Percentiles rank a stretch among this genome's conserved stretches.
phyloP scores from a whole-genome alignment of 2,113 vertebrate genomes.

The Nesoenas mayeri region DNA sequence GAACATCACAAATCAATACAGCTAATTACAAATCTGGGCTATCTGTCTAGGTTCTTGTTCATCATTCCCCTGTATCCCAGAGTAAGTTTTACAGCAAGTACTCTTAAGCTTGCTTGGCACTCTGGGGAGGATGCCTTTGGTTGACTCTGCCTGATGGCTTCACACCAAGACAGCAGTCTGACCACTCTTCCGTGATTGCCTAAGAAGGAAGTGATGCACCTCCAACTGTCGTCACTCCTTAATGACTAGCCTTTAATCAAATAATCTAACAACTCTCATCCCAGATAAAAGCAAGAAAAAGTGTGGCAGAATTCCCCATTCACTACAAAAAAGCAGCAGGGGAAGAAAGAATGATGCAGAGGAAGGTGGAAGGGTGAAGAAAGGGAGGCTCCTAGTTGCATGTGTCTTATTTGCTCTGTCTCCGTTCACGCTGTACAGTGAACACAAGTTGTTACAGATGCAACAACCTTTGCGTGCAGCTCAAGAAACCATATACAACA shows the following conservation, averaged over 20 bases:
- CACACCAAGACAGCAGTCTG: neutral
- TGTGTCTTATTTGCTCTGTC: neutral
- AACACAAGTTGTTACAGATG: neutral
- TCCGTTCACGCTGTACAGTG: neutral
- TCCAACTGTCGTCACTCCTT: neutral
- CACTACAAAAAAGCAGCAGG: neutral
- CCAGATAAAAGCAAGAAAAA: neutral
- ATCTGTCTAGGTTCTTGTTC: neutral
- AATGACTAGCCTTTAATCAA: neutral
- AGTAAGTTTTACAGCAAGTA: neutral
- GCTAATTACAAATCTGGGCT: neutral
- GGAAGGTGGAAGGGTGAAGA: neutral
- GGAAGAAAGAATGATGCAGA: neutral
- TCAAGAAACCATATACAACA: constrained; percentile 23
- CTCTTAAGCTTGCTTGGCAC: neutral
- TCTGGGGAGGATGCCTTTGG: neutral
- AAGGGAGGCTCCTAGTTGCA: neutral
- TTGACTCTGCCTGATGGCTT: neutral
- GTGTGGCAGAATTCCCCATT: too few species aligned
- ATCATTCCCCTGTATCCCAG: neutral
- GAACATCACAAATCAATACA: neutral
- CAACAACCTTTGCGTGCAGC: neutral
- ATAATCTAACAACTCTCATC: neutral
- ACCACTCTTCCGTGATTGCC: neutral
- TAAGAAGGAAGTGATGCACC: neutral